Evolutionary conservation across 2,797 vertebrate species (phyloP).

Genomic region (Enteromius radiatus): DNA sequence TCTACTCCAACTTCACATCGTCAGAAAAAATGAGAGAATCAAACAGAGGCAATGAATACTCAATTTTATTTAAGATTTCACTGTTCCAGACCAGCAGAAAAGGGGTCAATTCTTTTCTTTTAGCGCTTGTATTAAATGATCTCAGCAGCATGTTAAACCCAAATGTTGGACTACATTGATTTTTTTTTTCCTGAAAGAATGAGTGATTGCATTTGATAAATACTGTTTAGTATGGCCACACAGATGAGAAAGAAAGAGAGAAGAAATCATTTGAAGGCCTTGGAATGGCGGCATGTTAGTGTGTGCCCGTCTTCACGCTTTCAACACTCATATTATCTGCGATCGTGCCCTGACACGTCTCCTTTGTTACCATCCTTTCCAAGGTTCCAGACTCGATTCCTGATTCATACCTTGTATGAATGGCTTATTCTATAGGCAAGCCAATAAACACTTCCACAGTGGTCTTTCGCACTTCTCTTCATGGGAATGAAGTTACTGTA

Average conservation of each 20-base stretch:
- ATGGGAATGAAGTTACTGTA: constrained; percentile 73
- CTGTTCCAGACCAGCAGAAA: constrained; percentile 98
- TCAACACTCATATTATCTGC: constrained; percentile 24
- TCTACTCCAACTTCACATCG: constrained; percentile 11
- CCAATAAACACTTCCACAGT: constrained; percentile 57
- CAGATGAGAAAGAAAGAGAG: constrained; percentile 64
- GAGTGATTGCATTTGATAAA: constrained; percentile 80
- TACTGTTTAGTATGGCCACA: constrained; percentile 79
- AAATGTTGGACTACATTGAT: constrained; percentile 73
- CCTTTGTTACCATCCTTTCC: constrained; percentile 28
- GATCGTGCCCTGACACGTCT: not conserved
- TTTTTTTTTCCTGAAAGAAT: constrained; percentile 74
- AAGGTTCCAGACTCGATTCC: constrained; percentile 27
- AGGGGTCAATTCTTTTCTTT: constrained; percentile 96
- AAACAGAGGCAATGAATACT: constrained; percentile 84
- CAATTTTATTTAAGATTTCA: constrained; percentile 99
- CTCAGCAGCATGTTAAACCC: constrained; percentile 87
- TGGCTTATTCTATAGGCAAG: constrained; percentile 56
- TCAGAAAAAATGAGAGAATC: constrained; percentile 64
- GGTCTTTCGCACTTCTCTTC: constrained; percentile 67
- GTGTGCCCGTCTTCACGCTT: constrained; percentile 48
- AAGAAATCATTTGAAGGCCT: constrained; percentile 68
- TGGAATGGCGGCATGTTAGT: constrained; percentile 30
- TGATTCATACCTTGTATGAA: constrained; percentile 36
- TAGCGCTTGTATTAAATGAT: constrained; percentile 80